Base-by-base conservation (phyloP, 2,113 vertebrate species). In the Notechis scutatus region DNA sequence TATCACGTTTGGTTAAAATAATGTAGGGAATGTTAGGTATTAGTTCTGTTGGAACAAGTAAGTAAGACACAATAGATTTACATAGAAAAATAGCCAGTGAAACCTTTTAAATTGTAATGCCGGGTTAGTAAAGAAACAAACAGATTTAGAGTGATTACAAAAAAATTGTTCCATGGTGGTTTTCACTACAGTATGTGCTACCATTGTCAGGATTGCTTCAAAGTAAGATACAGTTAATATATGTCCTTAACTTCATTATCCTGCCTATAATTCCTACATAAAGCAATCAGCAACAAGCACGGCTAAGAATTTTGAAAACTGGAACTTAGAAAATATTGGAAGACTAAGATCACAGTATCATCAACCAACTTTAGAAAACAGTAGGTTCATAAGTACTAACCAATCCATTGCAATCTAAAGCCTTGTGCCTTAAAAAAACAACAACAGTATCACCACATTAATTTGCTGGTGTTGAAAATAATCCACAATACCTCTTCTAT, bases 401-500 rank as follows among this genome's bases (percentile, higher is more conserved):
- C 42, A 47, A 47, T 26, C 85, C 23, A 1, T 81, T 45, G 85
- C 42, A 26, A 47, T 92, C 23, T 14, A 69, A 0, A 0, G 61
- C 0, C 20, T 1, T 4, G 34, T 50, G 15, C 39, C 26, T 64
- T 57, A 24, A 56, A 56, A 56, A 29, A 69, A 42, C 2, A 8
- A 92, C 93, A 24, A n/a, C 11, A 87, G 10, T 91, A 93, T 12
- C 1, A 90, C 91, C 91, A 95, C 24, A 81, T 88, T 90, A 90
- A 90, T 20, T 18, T 69, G 91, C 93, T 94, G 93, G 93, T 0
- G 89, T 89, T 69, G 50, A 88, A 45, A 95, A 93, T 87, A 94
- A 95, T 74, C n/a, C 52, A 88, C 59, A 90, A 92, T 98, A 99
- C 99, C 98, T 99, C 98, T 96, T 99, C 99, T 96, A 99, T 99